These are phyloP conservation scores for Mesitornis unicolor DNA, from an alignment of 2,113 vertebrate genomes.

Conservation along the genomic window DNA sequence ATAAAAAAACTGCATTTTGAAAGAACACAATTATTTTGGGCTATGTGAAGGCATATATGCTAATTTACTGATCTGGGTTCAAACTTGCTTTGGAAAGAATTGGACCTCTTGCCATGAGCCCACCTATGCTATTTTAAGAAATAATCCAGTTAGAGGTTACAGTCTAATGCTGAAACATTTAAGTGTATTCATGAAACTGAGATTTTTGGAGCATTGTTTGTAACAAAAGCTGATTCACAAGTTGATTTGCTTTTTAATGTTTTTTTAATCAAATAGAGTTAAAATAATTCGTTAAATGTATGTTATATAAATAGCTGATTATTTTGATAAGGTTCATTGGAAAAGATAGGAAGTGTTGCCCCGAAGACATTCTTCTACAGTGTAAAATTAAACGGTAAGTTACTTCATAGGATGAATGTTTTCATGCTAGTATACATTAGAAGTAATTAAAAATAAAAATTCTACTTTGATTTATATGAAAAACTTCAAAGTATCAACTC, in stretches of 20 bases:
- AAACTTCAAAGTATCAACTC: not conserved
- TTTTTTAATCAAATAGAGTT: conserved; percentile 34
- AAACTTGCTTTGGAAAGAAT: not conserved
- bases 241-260: conserved; percentile 23
- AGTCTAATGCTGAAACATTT: not conserved
- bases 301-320: conserved; percentile 76
- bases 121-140: not conserved
- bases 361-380: conserved; percentile 51
- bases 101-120: not conserved
- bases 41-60: not conserved
- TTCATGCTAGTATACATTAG: conserved; percentile 32
- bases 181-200: not conserved
- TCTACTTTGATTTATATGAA: not conserved
- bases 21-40: not conserved
- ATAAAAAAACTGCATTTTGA: not conserved
- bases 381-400: conserved; percentile 55
- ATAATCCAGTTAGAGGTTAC: not conserved
- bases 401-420: conserved; percentile 32
- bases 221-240: not conserved
- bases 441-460: conserved; percentile 45
- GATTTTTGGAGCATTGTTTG: not conserved
- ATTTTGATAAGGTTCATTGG: conserved; percentile 79
- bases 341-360: conserved; percentile 66
- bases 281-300: conserved; percentile 69
- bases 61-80: not conserved